These are phyloP conservation scores for Cosmorhoe ocellata DNA, from an alignment of 2,888 invertebrate genomes.

Conservation along the genomic window DNA sequence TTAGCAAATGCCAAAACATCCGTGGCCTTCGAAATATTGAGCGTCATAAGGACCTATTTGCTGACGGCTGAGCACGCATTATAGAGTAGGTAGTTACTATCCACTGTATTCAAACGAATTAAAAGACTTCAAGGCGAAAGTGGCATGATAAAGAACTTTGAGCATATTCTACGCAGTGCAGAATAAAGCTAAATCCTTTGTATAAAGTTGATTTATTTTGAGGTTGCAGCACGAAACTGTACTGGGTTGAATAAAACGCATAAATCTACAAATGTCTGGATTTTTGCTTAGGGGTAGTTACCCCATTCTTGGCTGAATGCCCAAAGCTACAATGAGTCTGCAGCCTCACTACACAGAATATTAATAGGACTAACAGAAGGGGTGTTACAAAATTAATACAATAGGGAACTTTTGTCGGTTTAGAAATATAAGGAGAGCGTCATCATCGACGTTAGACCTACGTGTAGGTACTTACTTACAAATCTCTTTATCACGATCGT, in stretches of 20 bases:
- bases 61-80: too few relatives aligned
- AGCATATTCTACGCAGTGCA: slow-evolving; percentile 11
- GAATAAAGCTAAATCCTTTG: background rate
- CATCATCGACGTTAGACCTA: too few relatives aligned
- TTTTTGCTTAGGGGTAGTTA: slow-evolving; percentile 2
- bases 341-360: background rate
- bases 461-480: too few relatives aligned
- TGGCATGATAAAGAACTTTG: background rate
- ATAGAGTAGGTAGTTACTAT: too few relatives aligned
- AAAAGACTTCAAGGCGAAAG: background rate
- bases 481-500: slow-evolving; percentile 2
- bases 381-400: too few relatives aligned
- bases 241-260: slow-evolving; percentile 3
- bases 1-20: too few relatives aligned
- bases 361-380: too few relatives aligned
- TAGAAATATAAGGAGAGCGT: too few relatives aligned
- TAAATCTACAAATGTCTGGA: slow-evolving; percentile 10
- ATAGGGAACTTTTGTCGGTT: too few relatives aligned
- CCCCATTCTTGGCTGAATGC: slow-evolving; percentile 11
- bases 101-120: too few relatives aligned
- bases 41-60: too few relatives aligned
- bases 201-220: background rate
- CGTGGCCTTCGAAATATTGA: too few relatives aligned
- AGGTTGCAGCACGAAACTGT: slow-evolving; percentile 2
- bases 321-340: slow-evolving; percentile 4